Evolutionary conservation across 2,113 vertebrate genomes (phyloP), one percentile per base, ranked within the genome.

Genomic region (Chrysochloris asiatica): DNA sequence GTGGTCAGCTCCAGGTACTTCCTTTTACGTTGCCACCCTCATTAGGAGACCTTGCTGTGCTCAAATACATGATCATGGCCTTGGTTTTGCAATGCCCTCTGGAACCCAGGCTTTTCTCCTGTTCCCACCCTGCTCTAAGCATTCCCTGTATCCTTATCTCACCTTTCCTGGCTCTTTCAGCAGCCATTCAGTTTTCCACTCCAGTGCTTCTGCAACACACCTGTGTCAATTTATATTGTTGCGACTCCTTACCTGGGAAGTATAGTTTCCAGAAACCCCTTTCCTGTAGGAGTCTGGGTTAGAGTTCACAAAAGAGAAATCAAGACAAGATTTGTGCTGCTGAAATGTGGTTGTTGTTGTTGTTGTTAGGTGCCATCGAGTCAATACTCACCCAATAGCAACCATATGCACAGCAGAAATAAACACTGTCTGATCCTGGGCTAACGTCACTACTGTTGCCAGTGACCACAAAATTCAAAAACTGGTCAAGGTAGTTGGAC

Each of bases 41-140:
- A n/a, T 9, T 11, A 2, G 0, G 6, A 30, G 54, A 38, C 43
- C 33, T 30, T 8, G 24, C 10, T 5, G 13, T 24, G 48, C 13
- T 73, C 47, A 59, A 45, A 7, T 21, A 71, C 24, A 52, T 1
- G 17, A 4, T 19, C 3, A 26, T 7, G 17, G 47, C 8, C 50
- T 65, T 52, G 52, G 48, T 28, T 33, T 61, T 69, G 43, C 4
- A 8, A 21, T 16, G 11, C 28, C 33, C 16, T 33, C 28, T 69
- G 28, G 59, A 76, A 56, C 5, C 21, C 43, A 11, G 38, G 30
- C 1, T 21, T 12, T 21, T 28, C 14, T 72, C 17, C 59, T 3
- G 0, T 59, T 71, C 38, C 56, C 45, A 56, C 24, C 13, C 24
- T 38, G 13, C 43, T 71, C 30, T 26, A 5, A 54, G 19, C 7